Base-by-base conservation (phyloP, 2,797 vertebrate genomes). In the Danio choprae region DNA sequence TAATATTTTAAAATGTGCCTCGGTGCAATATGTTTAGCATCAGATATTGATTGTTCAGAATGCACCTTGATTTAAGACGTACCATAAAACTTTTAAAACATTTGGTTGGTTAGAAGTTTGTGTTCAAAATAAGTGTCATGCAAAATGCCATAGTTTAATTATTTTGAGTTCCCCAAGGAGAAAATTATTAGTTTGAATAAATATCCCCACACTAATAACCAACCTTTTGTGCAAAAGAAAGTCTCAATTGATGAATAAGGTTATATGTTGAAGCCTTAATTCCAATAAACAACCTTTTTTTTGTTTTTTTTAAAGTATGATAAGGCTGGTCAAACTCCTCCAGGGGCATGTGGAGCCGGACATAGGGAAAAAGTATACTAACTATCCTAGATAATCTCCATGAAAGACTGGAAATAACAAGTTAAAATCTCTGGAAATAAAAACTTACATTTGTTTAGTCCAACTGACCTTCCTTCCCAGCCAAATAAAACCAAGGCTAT, bases 401-500 rank as follows among this genome's bases (percentile, higher is more conserved):
- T 9, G 29, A 46, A 69, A 48, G 12, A 5, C 12, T 16, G 8
- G 9, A n/a, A 55, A 76, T n/a, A 46, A 15, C 0, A 5, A 36
- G 65, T 70, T 78, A 53, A 79, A 70, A 18, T 79, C 8, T 51
- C 67, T 43, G 44, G 36, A 41, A 60, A 60, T 8, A 67, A 67
- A 36, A 65, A 43, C 41, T 65, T 15, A 46, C 18, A 43, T 62
- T 71, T 63, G 67, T 71, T 71, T 36, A 43, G 58, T 15, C 15
- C 38, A 71, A 53, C 46, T 41, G 38, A 62, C 68, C 56, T 53
- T 48, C 15, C 12, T 73, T 85, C 74, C 64, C 9, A 81, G 79
- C 81, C 67, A 85, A 83, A 86, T 81, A 51, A 85, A 78, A 74
- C 12, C 43, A 74, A 64, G 56, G 53, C 62, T 82, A 67, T 56